Percentiles rank a stretch among this genome's conserved stretches.
Evolutionary conservation across 2,113 vertebrate genomes (phyloP).

Genomic region (Lamprotornis superbus): DNA sequence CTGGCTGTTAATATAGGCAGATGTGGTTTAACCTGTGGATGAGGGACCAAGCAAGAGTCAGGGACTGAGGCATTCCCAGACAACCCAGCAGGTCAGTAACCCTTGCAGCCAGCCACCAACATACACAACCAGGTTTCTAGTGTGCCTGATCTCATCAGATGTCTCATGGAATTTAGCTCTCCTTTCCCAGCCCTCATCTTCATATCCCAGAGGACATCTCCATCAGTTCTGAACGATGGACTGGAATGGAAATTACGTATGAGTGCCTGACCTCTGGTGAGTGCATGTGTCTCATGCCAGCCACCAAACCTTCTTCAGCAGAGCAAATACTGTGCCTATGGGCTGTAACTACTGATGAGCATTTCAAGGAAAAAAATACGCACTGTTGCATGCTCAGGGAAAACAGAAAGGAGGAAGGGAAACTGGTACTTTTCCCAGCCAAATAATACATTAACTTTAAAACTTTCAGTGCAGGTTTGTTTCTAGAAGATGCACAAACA

Average conservation of each 20-base stretch:
- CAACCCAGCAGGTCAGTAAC: not conserved
- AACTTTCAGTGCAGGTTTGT: not conserved
- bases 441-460: not conserved
- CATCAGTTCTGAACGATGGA: rapidly evolving
- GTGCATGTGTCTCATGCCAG: rapidly evolving
- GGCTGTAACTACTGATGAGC: not conserved
- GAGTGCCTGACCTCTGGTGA: not conserved
- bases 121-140: not conserved
- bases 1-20: not conserved
- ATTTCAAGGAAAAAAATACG: not conserved
- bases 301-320: not conserved
- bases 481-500: not conserved
- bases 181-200: not conserved
- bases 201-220: not conserved
- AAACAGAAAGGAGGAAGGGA: not conserved
- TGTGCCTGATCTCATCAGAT: not conserved
- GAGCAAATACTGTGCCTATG: not conserved
- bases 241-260: not conserved
- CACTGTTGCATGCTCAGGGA: not conserved
- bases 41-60: not conserved
- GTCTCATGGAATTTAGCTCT: not conserved
- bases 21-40: not conserved
- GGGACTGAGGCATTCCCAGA: not conserved
- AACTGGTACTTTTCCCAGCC: not conserved
- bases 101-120: not conserved